phyloP scores from a whole-genome alignment of 2,797 vertebrate genomes.

The Epinephelus malabaricus region DNA sequence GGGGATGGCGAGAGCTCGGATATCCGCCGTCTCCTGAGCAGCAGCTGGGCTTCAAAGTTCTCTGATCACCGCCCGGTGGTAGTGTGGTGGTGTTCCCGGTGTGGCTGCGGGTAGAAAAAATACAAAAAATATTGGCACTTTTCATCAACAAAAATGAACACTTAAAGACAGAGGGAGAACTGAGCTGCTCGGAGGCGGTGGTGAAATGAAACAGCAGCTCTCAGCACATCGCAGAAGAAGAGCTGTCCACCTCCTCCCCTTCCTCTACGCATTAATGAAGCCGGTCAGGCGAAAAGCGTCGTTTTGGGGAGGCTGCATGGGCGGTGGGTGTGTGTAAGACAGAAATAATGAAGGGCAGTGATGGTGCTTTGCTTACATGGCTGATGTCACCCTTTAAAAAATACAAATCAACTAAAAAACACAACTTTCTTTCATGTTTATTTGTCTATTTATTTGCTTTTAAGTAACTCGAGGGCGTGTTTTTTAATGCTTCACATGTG shows the following conservation, averaged over 20 bases:
- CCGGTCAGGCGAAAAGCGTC: conserved; percentile 67
- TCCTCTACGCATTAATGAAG: conserved; percentile 72
- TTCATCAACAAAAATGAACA: neutral
- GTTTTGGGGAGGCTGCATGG: conserved; percentile 61
- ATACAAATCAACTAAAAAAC: neutral
- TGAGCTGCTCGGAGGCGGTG: conserved; percentile 61
- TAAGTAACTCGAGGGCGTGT: neutral
- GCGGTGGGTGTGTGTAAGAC: conserved; percentile 70
- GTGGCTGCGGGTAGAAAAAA: conserved; percentile 10
- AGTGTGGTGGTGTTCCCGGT: conserved; percentile 9
- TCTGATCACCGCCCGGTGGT: conserved; percentile 30
- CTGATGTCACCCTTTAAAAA: conserved; percentile 59
- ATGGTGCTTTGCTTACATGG: conserved; percentile 27
- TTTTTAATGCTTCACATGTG: neutral
- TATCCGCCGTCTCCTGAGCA: conserved; percentile 38
- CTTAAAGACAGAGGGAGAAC: neutral
- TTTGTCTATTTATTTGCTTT: fast-evolving
- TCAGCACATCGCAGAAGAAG: conserved; percentile 52
- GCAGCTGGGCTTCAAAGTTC: conserved; percentile 61
- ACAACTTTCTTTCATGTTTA: neutral
- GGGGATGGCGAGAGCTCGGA: neutral
- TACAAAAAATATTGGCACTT: conserved; percentile 60
- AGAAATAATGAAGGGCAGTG: neutral
- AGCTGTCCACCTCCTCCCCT: conserved; percentile 62
- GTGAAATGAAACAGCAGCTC: conserved; percentile 68